Base-by-base conservation (phyloP, 2,797 vertebrate species). In the Sylvia borin region DNA sequence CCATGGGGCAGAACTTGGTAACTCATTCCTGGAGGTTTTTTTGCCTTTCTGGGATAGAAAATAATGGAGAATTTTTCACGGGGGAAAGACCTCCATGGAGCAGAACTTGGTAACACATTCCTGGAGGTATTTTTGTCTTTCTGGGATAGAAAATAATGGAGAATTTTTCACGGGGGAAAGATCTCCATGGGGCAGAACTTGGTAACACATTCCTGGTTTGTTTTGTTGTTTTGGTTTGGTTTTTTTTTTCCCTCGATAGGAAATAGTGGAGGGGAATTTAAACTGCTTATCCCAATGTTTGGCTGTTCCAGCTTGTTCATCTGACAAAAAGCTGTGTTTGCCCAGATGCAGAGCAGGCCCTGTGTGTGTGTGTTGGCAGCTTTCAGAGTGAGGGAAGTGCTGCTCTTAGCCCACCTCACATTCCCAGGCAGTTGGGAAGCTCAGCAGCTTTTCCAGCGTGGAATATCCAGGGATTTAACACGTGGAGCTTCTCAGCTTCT, bases 231-330 rank as follows among this genome's bases (percentile, higher is more conserved):
- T 50, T 40, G 38, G 9, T 38, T 38, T 40, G 38, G 11, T 40
- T 38, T 32, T 55, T 5, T 47, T 21, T 21, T 11, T 2, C 2
- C 25, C 26, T 42, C 7, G 3, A 4, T 22, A n/a, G 43, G 73
- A 77, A 32, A 53, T n/a, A 43, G 0, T 8, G 20, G 31, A 58
- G 43, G 16, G 60, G 53, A 62, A 25, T 61, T 88, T 24, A 70
- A 61, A 54, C 11, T 4, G 2, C 7, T 78, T 5, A 43, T 34
- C 73, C 9, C 34, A 18, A 0, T 1, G 3, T 68, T 47, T 85
- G 65, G 40, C 82, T 76, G n/a, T 50, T 88, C 11, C 73, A 77
- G 5, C 36, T 24, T 9, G 13, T 48, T 73, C 53, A 47, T 19
- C 11, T 58, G 43, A 11, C 53, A 65, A 3, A 67, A 25, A 50